phyloP scores from a whole-genome alignment of 2,797 vertebrate genomes.

The Diplodus puntazzo region DNA sequence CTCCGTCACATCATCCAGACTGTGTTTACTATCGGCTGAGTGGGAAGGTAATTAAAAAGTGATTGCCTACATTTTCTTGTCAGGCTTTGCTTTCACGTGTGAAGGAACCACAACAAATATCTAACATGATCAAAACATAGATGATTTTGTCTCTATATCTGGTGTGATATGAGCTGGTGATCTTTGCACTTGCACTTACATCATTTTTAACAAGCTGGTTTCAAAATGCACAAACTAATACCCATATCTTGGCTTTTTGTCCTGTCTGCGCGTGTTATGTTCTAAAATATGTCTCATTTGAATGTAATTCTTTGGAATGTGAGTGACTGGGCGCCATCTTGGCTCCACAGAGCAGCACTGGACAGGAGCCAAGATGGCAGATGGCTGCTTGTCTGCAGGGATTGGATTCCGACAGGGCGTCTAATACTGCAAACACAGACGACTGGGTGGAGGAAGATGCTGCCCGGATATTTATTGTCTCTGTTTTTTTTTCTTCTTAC shows the following conservation, averaged over 20 bases:
- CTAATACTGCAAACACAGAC: slow-evolving; percentile 74
- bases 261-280: slow-evolving; percentile 13
- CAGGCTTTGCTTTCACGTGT: neutral
- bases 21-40: neutral
- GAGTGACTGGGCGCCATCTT: slow-evolving; percentile 70
- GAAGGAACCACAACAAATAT: neutral
- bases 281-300: slow-evolving; percentile 34
- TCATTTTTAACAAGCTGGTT: neutral
- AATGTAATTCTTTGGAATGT: slow-evolving; percentile 37
- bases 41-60: neutral
- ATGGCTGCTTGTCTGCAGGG: slow-evolving; percentile 81
- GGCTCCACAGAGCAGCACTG: slow-evolving; percentile 72
- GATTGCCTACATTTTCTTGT: neutral
- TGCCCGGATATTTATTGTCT: slow-evolving; percentile 53
- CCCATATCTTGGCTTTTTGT: neutral
- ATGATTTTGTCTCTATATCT: neutral
- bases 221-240: neutral
- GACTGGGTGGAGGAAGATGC: slow-evolving; percentile 64
- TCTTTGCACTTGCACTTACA: neutral
- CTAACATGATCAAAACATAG: neutral
- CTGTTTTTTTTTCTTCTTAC: slow-evolving; percentile 13
- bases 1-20: neutral
- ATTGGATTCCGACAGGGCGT: slow-evolving; percentile 73
- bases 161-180: neutral
- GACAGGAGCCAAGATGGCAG: slow-evolving; percentile 84